Conservation (phyloP, 1,140 invertebrate genomes). For the Caenorhabditis tropicalis region DNA sequence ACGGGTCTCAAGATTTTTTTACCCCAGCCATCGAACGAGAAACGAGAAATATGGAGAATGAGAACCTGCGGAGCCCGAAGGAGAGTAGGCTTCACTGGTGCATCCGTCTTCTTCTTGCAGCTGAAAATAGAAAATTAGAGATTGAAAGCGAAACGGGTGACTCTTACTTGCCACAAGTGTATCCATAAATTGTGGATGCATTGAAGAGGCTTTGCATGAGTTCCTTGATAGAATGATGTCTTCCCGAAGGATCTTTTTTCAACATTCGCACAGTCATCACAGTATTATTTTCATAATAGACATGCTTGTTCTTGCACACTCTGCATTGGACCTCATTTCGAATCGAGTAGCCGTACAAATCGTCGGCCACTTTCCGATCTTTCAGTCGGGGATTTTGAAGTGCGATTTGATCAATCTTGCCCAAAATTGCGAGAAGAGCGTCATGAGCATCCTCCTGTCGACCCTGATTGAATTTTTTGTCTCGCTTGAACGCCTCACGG, state of each 20-base stretch:
- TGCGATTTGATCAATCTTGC: background rate
- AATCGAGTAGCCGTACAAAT: conserved; percentile 1
- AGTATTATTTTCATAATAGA: conserved; percentile 8
- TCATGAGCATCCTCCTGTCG: conserved; percentile 18
- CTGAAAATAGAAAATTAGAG: background rate
- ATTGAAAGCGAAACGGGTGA: background rate
- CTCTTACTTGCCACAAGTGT: background rate
- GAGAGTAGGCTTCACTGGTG: conserved; percentile 9
- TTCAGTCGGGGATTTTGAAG: background rate
- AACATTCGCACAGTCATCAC: conserved; percentile 17
- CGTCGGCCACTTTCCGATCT: background rate
- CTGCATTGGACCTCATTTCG: conserved; percentile 8
- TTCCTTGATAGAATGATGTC: background rate
- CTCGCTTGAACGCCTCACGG: background rate
- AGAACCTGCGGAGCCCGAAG: background rate
- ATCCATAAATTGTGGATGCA: background rate
- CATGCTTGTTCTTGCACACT: background rate
- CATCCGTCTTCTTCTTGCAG: background rate
- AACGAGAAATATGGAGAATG: background rate
- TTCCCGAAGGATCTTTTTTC: conserved; percentile 1
- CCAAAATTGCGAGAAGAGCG: background rate
- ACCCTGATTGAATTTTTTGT: background rate
- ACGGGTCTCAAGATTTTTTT: conserved; percentile 7
- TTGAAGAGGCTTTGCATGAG: background rate
- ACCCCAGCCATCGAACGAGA: background rate